Evolutionary conservation across 2,888 invertebrate genomes (phyloP).

Genomic region (Orthosia incerta): DNA sequence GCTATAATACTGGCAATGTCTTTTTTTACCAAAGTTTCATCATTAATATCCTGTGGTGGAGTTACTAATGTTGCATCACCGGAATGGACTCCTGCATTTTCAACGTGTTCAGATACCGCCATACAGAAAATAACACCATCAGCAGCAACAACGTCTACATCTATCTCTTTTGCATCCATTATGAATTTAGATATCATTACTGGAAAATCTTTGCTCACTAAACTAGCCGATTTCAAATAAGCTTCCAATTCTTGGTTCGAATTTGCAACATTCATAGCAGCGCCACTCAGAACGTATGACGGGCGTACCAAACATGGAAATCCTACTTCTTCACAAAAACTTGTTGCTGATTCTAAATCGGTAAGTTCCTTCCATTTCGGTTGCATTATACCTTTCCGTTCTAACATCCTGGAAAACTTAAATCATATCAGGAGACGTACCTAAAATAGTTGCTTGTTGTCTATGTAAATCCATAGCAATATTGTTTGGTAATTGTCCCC

Average conservation of each 20-base stretch:
- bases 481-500: constrained; percentile 99
- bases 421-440: constrained; percentile 99
- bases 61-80: constrained; percentile 99
- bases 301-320: constrained; percentile 99
- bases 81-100: constrained; percentile 99
- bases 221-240: constrained; percentile 97
- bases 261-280: constrained; percentile 99
- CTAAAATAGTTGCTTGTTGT: constrained; percentile 97
- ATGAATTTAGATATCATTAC: constrained; percentile 99
- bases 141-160: constrained; percentile 99
- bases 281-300: constrained; percentile 99
- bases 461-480: constrained; percentile 99
- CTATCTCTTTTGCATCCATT: constrained; percentile 99
- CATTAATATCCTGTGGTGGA: constrained; percentile 99
- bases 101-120: constrained; percentile 99
- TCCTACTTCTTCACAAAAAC: constrained; percentile 98
- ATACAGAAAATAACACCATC: constrained; percentile 98
- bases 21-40: constrained; percentile 96
- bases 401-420: constrained; percentile 99
- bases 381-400: constrained; percentile 97
- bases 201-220: constrained; percentile 98
- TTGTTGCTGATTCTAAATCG: constrained; percentile 96
- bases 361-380: constrained; percentile 99
- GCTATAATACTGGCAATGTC: constrained; percentile 97
- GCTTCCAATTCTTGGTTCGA: constrained; percentile 97